A percentile compares a stretch with the other conserved stretches of the same genome.
Evolutionary conservation across 2,113 vertebrate genomes (phyloP).

Genomic region (Carassius carassius): DNA sequence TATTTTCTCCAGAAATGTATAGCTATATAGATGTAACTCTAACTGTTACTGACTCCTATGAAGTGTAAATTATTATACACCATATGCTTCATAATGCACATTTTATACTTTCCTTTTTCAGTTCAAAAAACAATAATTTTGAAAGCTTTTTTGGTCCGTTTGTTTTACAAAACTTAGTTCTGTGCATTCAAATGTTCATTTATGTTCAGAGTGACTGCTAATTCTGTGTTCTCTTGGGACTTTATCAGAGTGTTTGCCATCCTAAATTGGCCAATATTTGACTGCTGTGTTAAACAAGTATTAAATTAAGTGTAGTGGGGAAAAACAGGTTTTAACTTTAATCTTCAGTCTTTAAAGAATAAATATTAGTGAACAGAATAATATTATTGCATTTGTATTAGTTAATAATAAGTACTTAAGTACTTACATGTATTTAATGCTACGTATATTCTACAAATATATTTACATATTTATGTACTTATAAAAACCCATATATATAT

Average conservation of each 20-base stretch:
- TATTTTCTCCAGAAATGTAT: not conserved
- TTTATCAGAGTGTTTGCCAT: not conserved
- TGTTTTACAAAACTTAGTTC: not conserved
- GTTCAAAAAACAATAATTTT: not conserved
- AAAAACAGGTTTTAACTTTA: not conserved
- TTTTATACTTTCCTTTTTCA: not conserved
- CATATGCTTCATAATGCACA: not conserved
- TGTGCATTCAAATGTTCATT: not conserved
- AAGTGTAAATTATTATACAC: not conserved
- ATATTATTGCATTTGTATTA: not conserved
- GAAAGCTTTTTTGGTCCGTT: not conserved
- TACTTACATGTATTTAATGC: too few species aligned
- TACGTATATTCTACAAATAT: too few species aligned
- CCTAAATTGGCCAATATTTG: too few species aligned
- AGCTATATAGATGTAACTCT: not conserved
- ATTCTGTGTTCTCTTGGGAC: not conserved
- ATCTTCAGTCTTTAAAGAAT: not conserved
- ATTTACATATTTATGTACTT: too few species aligned
- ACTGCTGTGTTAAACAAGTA: too few species aligned
- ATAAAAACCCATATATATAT: too few species aligned
- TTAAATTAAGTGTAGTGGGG: not conserved
- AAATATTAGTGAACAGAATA: not conserved
- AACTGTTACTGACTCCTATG: not conserved
- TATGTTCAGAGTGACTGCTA: constrained; percentile 7
- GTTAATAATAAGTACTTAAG: too few species aligned